phyloP scores from a whole-genome alignment of 1,140 invertebrate genomes.

The Pectinophora gossypiella region DNA sequence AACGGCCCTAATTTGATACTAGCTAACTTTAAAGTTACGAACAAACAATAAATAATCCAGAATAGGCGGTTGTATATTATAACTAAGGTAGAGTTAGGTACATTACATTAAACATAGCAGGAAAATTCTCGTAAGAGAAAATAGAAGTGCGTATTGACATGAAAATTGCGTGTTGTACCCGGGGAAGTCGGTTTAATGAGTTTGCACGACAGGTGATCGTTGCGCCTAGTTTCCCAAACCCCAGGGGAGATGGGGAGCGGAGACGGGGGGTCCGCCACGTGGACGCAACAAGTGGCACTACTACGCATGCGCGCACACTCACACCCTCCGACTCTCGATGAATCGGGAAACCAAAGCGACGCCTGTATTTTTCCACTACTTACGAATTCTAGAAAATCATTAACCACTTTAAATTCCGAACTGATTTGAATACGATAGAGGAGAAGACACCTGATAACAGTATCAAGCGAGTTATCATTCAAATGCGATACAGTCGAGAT shows the following conservation, averaged over 20 bases:
- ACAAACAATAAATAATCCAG: too few relatives aligned
- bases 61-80: too few relatives aligned
- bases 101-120: too few relatives aligned
- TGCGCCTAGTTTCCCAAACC: constrained; percentile 22
- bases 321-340: constrained; percentile 13
- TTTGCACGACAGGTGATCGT: constrained; percentile 24
- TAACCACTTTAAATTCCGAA: not conserved
- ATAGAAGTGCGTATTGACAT: too few relatives aligned
- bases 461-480: too few relatives aligned
- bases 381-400: constrained; percentile 14
- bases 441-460: too few relatives aligned
- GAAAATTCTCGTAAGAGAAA: too few relatives aligned
- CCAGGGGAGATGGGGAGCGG: not conserved
- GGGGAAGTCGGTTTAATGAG: constrained; percentile 4
- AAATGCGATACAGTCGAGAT: too few relatives aligned
- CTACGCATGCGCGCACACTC: constrained; percentile 41
- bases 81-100: too few relatives aligned
- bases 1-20: too few relatives aligned
- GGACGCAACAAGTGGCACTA: constrained; percentile 51
- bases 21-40: too few relatives aligned
- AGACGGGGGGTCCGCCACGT: constrained; percentile 22
- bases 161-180: not conserved
- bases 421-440: not conserved
- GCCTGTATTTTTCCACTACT: constrained; percentile 44
- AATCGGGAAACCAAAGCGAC: constrained; percentile 26